Evolutionary conservation across 2,888 invertebrate genomes (phyloP), one percentile per base, ranked within the genome.

Genomic region (Phyllotreta cruciferae): DNA sequence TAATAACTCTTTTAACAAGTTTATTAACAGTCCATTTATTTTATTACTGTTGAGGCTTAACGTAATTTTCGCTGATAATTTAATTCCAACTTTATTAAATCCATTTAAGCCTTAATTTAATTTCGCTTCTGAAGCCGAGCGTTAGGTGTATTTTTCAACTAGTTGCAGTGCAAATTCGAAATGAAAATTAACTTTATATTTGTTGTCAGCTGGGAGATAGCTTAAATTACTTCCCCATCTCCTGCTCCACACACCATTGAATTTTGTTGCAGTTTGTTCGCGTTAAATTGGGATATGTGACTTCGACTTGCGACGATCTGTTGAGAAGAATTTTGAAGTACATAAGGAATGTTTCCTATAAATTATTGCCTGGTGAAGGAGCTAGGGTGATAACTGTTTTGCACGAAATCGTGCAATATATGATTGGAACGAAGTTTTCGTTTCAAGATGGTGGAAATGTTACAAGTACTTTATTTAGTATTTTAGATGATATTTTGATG

Each of bases 401-500:
- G 1, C 78, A 82, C 10, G 85, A 86, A 63, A 86, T 90, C 74
- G 82, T 88, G 66, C 76, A 82, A 49, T 88, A 87, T 72, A 81
- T 85, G 45, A 79, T 80, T 63, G 62, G 53, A 57, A 63, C 36
- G 1, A 69, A 62, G 67, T 37, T 67, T 36, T 56, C 54, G 50
- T 60, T 57, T 42, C 55, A 63, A 14, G 65, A 71, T 10, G 57
- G 68, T 3, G 57, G 63, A 34, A 73, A 84, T 74, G 83, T 86
- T 8, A 84, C 86, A 39, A 83, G 84, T 71, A 82, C 83, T 47
- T 82, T 87, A 70, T 83, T 86, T 74, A 83, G 85, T 62, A 88
- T 91, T 68, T 83, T 88, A 42, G 88, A 89, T 77, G 84, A 85
- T 70, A 83, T 93, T 53, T 80, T 92, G 70, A 86, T 85, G 73